Evolutionary conservation across 2,113 vertebrate genomes (phyloP).

Genomic region (Sinosuthora webbiana): DNA sequence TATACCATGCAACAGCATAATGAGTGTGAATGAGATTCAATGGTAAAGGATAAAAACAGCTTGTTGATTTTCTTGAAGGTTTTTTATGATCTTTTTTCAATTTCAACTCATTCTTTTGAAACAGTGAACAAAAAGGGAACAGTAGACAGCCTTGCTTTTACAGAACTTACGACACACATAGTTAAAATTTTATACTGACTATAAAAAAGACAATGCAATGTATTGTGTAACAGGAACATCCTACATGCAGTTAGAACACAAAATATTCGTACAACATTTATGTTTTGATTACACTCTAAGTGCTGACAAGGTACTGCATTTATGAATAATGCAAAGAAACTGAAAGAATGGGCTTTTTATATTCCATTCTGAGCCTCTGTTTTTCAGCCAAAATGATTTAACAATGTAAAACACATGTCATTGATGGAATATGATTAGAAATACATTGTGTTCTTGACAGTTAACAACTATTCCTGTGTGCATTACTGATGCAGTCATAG

Average conservation of each 20-base stretch:
- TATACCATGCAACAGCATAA: background rate
- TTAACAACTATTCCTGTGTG: constrained; percentile 69
- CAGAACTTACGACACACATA: background rate
- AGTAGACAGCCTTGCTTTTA: constrained; percentile 2
- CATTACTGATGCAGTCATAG: constrained; percentile 30
- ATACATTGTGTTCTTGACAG: constrained; percentile 70
- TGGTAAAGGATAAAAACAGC: background rate
- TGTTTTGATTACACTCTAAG: constrained; percentile 76
- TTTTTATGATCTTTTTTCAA: background rate
- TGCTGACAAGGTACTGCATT: constrained; percentile 66
- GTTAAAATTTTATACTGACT: constrained; percentile 53
- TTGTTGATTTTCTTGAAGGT: background rate
- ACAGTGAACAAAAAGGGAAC: constrained; percentile 4
- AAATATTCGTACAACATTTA: constrained; percentile 76
- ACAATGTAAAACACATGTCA: constrained; percentile 73
- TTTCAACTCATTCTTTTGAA: constrained; percentile 22
- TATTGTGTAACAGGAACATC: constrained; percentile 54
- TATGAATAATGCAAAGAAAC: constrained; percentile 79
- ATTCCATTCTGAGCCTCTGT: constrained; percentile 61
- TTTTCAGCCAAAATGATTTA: constrained; percentile 71
- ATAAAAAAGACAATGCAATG: constrained; percentile 29
- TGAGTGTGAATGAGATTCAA: background rate
- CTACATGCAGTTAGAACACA: constrained; percentile 57
- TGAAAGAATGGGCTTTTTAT: constrained; percentile 65
- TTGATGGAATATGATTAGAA: constrained; percentile 74